Evolutionary conservation across 2,113 vertebrate species (phyloP), one percentile per base, ranked within the genome.

Genomic region (Eublepharis macularius): DNA sequence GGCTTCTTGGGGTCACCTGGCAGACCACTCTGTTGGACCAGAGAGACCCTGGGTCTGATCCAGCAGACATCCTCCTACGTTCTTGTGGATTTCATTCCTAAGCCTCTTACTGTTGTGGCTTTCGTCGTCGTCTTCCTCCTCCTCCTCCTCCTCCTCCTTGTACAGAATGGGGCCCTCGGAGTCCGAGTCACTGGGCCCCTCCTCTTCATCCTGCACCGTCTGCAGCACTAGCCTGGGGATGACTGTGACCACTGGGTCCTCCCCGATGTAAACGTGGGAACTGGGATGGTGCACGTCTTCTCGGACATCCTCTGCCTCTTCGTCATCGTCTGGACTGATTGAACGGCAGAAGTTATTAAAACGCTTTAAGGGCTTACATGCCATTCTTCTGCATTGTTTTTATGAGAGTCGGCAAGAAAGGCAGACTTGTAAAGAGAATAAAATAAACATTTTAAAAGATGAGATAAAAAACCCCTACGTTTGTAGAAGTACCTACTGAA

Each of bases 101-200:
- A 89, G 80, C 81, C 81, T 76, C 96, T 96, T 96, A 97, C 97
- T 97, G 74, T 96, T 94, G 83, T 92, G 95, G 92, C 95, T 96
- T 83, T 98, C 98, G 72, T 99, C 98, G 77, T 98, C 97, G 60
- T 98, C 97, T 47, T 99, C 98, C n/a, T 98, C 98, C 0, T 98
- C 98, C 0, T 99, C 98, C 0, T 99, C 98, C 94, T 98, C 97
- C 0, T 99, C 98, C 0, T 99, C 98, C 95, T 97, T 98, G 90
- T 98, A 99, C 12, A 96, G 96, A 88, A 98, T 95, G 2, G 98
- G 98, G 10, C 98, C 98, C 26, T 99, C 99, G 0, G 98, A 98
- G 94, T 99, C 98, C 2, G 98, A 98, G 90, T 99, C 98, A 0
- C 98, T 98, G 49, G 95, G 94, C 9, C 95, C 96, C 77, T 97